Evolutionary conservation across 1,140 invertebrate species (phyloP).

Genomic region (Epicauta chinensis): DNA sequence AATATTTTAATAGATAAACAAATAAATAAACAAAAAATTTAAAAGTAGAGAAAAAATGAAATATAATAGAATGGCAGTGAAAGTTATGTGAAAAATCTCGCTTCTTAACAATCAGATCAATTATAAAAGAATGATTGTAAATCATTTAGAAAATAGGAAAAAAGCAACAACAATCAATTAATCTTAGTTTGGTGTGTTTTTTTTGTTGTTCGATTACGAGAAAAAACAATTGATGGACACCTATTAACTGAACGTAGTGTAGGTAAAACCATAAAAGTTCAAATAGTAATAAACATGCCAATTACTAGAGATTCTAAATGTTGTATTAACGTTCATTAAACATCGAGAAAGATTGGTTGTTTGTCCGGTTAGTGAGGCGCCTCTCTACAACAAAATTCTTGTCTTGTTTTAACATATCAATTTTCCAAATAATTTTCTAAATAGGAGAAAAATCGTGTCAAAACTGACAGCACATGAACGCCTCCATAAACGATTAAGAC

Average conservation of each 20-base stretch:
- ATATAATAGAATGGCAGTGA: constrained; percentile 1
- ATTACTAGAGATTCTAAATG: constrained; percentile 16
- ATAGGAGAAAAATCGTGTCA: too few species aligned
- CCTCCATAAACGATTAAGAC: background rate
- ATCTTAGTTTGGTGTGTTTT: background rate
- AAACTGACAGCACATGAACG: too few species aligned
- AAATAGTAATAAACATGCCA: constrained; percentile 19
- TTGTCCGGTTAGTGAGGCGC: constrained; percentile 8
- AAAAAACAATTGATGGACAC: constrained; percentile 4
- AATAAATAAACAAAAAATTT: too few species aligned
- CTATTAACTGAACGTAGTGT: constrained; percentile 6
- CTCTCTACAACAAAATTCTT: background rate
- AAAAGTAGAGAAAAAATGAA: too few species aligned
- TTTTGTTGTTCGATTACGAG: constrained; percentile 1
- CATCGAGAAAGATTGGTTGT: constrained; percentile 12
- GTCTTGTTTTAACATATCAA: too few species aligned
- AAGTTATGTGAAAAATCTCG: constrained; percentile 13
- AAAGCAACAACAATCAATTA: background rate
- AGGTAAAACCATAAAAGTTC: constrained; percentile 12
- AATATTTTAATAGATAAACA: too few species aligned
- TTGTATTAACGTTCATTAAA: constrained; percentile 14
- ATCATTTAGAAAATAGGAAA: background rate
- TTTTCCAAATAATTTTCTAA: too few species aligned
- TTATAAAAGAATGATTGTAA: background rate
- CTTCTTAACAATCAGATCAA: constrained; percentile 2